Evolutionary conservation across 2,113 vertebrate species (phyloP).

Genomic region (Scalopus aquaticus): DNA sequence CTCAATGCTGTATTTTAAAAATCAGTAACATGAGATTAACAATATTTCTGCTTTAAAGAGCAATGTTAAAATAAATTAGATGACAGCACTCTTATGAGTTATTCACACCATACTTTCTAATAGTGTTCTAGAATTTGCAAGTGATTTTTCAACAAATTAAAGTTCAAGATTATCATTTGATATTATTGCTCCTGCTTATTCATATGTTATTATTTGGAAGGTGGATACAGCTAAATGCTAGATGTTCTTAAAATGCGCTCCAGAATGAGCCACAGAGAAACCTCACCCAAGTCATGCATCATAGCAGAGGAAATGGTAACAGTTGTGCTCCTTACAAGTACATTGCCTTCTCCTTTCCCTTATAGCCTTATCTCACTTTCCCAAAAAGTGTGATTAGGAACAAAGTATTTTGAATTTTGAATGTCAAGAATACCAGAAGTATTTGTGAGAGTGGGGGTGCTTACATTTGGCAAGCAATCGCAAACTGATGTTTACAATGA

Average conservation of each 20-base stretch:
- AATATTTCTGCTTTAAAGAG: constrained; percentile 15
- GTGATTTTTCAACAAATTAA: constrained; percentile 1
- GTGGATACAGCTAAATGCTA: not conserved
- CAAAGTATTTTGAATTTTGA: not conserved
- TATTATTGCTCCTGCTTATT: not conserved
- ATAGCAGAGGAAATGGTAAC: not conserved
- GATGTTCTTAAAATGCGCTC: not conserved
- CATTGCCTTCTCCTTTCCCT: not conserved
- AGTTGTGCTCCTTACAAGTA: not conserved
- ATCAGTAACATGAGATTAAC: not conserved
- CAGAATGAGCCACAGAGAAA: not conserved
- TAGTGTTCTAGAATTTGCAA: constrained; percentile 25
- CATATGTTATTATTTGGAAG: constrained; percentile 5
- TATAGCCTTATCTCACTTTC: not conserved
- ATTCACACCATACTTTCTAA: constrained; percentile 13
- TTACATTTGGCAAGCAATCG: not conserved
- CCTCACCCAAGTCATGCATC: not conserved
- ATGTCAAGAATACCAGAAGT: not conserved
- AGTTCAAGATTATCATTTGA: not conserved
- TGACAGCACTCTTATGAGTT: not conserved
- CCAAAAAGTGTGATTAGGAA: not conserved
- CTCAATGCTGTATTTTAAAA: not conserved
- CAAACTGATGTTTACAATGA: not conserved
- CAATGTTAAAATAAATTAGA: constrained; percentile 22
- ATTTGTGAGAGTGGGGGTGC: not conserved